Conservation (phyloP, 35 echinoderm and acorn worm genomes). For the Holothuria glaberrima region DNA sequence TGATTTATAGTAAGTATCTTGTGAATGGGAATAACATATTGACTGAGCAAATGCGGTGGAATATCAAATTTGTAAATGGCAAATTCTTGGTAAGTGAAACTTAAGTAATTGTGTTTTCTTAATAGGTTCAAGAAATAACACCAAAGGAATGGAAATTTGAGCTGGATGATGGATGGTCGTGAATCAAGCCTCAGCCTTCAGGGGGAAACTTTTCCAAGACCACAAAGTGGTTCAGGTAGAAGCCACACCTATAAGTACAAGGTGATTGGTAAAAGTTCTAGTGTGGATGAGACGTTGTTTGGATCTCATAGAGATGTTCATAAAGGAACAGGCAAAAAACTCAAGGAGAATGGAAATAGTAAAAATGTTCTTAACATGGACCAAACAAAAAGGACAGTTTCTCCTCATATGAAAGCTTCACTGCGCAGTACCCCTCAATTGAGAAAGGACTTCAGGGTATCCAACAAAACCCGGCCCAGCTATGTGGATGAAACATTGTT, state of each 20-base stretch:
- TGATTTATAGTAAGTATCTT: too few relatives aligned
- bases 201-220: conserved; percentile 52
- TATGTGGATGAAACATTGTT: conserved; percentile 94
- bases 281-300: conserved; percentile 93
- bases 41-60: too few relatives aligned
- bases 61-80: too few relatives aligned
- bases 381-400: neutral
- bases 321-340: conserved; percentile 26
- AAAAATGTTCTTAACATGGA: neutral
- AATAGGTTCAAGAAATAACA: neutral
- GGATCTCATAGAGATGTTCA: conserved; percentile 60
- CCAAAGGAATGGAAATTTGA: too few relatives aligned
- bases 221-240: neutral
- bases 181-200: conserved; percentile 75
- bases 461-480: conserved; percentile 49
- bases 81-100: too few relatives aligned
- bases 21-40: too few relatives aligned
- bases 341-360: neutral
- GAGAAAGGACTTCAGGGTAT: conserved; percentile 47
- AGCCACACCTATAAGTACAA: conserved; percentile 82
- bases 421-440: conserved; percentile 39
- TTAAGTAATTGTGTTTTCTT: neutral
- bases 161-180: conserved; percentile 28
- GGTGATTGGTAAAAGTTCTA: conserved; percentile 59
- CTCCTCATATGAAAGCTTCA: conserved; percentile 66